Percentiles rank a stretch among this genome's conserved stretches.
Evolutionary conservation across 2,113 vertebrate species (phyloP).

Genomic region (Lates calcarifer): DNA sequence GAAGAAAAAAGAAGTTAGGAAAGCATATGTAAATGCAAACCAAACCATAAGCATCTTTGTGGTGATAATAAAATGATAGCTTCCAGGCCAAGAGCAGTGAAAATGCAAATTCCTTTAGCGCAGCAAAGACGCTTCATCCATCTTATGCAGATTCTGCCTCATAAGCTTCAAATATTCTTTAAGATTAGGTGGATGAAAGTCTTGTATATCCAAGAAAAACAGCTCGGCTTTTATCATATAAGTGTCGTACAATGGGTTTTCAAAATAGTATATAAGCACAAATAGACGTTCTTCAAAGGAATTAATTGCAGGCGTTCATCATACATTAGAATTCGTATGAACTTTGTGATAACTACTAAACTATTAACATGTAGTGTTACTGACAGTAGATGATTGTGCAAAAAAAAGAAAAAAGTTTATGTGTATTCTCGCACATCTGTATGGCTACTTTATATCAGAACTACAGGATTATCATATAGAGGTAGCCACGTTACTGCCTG

Average conservation of each 20-base stretch:
- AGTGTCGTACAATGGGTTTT: neutral
- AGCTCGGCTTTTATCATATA: neutral
- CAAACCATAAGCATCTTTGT: constrained; percentile 8
- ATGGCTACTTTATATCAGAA: too few species aligned
- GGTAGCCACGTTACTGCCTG: too few species aligned
- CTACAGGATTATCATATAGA: too few species aligned
- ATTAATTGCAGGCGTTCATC: neutral
- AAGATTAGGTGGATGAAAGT: neutral
- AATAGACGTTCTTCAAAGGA: neutral
- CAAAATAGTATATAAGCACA: neutral
- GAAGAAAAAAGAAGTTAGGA: neutral
- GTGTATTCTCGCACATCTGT: too few species aligned
- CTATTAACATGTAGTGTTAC: too few species aligned
- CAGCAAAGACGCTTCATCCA: neutral
- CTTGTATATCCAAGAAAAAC: neutral
- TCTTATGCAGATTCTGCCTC: neutral
- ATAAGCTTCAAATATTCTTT: neutral
- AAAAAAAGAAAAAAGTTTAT: too few species aligned
- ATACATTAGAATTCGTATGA: too few species aligned
- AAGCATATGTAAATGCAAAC: constrained; percentile 1
- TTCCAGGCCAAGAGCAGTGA: neutral
- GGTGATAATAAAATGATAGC: constrained; percentile 3
- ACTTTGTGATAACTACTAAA: too few species aligned
- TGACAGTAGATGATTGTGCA: too few species aligned
- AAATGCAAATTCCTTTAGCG: neutral